Evolutionary conservation across 35 echinoderm and acorn worm genomes (phyloP).

Genomic region (Apostichopus californicus): DNA sequence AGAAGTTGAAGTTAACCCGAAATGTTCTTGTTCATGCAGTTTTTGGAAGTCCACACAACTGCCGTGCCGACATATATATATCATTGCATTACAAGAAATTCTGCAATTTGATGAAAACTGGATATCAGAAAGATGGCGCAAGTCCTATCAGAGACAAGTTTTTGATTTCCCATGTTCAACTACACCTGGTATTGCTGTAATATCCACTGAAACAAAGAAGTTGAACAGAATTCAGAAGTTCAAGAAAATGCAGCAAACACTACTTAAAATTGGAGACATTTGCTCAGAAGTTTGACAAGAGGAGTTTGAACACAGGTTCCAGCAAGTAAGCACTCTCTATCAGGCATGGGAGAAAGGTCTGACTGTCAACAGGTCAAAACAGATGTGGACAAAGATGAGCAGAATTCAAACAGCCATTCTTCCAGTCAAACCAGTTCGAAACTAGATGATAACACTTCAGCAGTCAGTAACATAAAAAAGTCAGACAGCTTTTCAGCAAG

Average conservation of each 20-base stretch:
- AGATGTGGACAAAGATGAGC: background rate
- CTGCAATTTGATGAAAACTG: background rate
- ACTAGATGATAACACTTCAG: too few relatives aligned
- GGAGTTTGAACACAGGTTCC: background rate
- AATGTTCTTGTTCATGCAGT: background rate
- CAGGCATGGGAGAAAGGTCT: background rate
- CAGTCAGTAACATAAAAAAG: too few relatives aligned
- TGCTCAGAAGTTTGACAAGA: slow-evolving; percentile 37
- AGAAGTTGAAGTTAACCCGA: too few relatives aligned
- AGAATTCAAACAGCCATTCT: too few relatives aligned
- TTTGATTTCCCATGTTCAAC: background rate
- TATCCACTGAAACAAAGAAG: background rate
- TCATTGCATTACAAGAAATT: background rate
- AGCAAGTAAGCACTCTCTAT: background rate
- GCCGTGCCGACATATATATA: background rate
- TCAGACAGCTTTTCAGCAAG: too few relatives aligned
- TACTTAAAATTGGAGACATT: background rate
- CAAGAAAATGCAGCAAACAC: background rate
- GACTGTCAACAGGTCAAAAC: too few relatives aligned
- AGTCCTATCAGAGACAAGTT: background rate
- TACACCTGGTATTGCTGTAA: background rate
- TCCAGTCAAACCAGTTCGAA: too few relatives aligned
- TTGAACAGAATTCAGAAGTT: background rate
- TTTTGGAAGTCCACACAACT: background rate
- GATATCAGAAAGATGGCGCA: background rate